Evolutionary conservation across 2,888 invertebrate genomes (phyloP), one percentile per base, ranked within the genome.

Genomic region (Amphipoea oculea): DNA sequence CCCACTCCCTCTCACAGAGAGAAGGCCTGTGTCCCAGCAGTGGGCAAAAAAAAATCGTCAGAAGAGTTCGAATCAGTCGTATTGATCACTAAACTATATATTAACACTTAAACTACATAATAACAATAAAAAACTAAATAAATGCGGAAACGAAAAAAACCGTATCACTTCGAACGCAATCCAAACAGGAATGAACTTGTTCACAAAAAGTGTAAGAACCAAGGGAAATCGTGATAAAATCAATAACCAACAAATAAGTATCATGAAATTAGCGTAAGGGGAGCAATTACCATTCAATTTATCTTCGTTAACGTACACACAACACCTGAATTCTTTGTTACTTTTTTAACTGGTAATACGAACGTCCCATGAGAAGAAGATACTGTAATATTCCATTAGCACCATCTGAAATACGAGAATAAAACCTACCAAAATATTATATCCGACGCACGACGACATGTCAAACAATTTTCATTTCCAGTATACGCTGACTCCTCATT

Each of bases 331-430:
- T 20, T 23, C 54, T 23, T 23, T 54, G 7, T 23, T 54, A 54
- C 9, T 23, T n/a, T n/a, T 60, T 60, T 60, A 60, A 60, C 60
- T 60, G 12, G 12, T 4, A n/a, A n/a, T 60, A n/a, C 4, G 4
- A 60, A n/a, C 11, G n/a, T n/a, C 76, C 60, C n/a, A 4, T 0
- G 66, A n/a, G 66, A 11, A 65, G 23, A 17, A 45, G 7, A 17
- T 67, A 76, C 66, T 83, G n/a, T 80, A 80, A 67, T 80, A 83
- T 80, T 80, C 83, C 36, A 83, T 76, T 83, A 76, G 42, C n/a
- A 62, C 17, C 17, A 29, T 54, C 9, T 75, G 14, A n/a, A 60
- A 62, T 20, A 60, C 11, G 42, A 23, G 75, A 67, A 54, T 82
- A 83, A 80, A 79, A 60, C 42, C 66, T 60, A 9, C 5, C 0